Conservation (phyloP, 2,113 vertebrate genomes). For the Antechinus stuartii region DNA sequence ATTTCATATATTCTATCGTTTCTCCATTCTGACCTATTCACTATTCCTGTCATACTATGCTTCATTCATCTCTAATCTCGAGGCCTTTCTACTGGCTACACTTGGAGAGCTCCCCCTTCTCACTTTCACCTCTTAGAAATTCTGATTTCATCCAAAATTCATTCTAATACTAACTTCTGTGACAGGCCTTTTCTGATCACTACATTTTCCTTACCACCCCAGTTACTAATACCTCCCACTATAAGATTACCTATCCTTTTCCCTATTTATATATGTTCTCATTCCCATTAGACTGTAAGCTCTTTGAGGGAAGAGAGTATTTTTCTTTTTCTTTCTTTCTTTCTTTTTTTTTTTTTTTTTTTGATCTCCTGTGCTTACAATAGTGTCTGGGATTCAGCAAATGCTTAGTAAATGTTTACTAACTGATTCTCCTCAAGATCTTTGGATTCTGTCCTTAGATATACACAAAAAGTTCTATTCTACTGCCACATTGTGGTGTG, state of each 20-base stretch:
- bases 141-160: neutral
- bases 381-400: neutral
- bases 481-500: neutral
- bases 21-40: neutral
- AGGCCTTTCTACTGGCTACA: neutral
- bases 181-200: neutral
- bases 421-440: neutral
- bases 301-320: neutral
- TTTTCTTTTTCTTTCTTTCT: neutral
- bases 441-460: neutral
- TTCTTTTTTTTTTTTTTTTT: neutral
- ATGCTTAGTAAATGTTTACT: neutral
- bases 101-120: neutral
- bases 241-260: neutral
- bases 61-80: neutral
- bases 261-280: neutral
- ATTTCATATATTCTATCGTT: neutral
- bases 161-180: neutral
- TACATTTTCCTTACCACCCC: neutral
- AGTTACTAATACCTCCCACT: neutral
- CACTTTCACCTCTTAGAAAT: neutral
- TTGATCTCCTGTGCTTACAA: neutral
- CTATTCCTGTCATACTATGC: too few relatives aligned
- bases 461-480: neutral
- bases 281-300: neutral